Evolutionary conservation across 2,797 vertebrate genomes (phyloP).

Genomic region (Rhinophrynus dorsalis): DNA sequence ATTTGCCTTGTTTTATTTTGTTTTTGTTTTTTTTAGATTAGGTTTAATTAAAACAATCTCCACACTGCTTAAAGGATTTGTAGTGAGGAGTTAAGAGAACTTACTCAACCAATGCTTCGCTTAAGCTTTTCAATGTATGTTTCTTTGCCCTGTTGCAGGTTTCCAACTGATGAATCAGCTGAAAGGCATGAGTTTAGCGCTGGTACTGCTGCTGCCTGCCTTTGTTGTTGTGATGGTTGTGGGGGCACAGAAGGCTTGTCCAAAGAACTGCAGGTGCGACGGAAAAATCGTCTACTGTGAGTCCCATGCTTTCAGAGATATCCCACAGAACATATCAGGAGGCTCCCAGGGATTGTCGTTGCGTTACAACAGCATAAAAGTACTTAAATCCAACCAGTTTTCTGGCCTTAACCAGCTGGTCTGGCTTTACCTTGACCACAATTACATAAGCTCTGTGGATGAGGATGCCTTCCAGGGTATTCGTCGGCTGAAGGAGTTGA

Average conservation of each 20-base stretch:
- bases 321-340: conserved; percentile 90
- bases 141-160: conserved; percentile 65
- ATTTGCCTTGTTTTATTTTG: too few relatives aligned
- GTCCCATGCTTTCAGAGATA: conserved; percentile 90
- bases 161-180: conserved; percentile 66
- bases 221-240: conserved; percentile 73
- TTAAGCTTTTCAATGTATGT: conserved; percentile 52
- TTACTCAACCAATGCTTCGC: conserved; percentile 3
- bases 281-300: conserved; percentile 98
- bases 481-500: conserved; percentile 91
- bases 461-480: conserved; percentile 91
- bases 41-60: conserved; percentile 29
- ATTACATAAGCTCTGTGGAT: conserved; percentile 89
- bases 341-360: conserved; percentile 92
- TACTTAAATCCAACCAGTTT: conserved; percentile 88
- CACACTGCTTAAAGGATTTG: conserved; percentile 3
- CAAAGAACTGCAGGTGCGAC: conserved; percentile 91
- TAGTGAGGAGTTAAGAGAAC: conserved; percentile 1
- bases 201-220: conserved; percentile 63
- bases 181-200: conserved; percentile 69
- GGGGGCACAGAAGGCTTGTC: conserved; percentile 88
- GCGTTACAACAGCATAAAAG: conserved; percentile 95
- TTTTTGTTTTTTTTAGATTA: conserved; percentile 5
- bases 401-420: conserved; percentile 91
- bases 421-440: conserved; percentile 98